A percentile compares a stretch with the other conserved stretches of the same genome.
phyloP scores from a whole-genome alignment of 2,113 vertebrate genomes.

The Alces alces region DNA sequence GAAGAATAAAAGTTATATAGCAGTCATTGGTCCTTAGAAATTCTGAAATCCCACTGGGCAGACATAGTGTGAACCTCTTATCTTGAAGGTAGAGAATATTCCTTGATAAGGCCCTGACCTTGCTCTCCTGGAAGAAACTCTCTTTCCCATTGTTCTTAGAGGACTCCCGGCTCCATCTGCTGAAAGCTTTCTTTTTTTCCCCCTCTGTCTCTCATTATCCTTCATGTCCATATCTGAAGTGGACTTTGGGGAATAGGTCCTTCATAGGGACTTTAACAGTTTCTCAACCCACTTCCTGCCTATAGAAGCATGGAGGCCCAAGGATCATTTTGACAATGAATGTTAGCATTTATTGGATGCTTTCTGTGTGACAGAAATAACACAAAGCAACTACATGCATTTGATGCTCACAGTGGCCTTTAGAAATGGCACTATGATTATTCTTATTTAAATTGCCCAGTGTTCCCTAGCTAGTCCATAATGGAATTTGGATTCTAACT shows the following conservation, averaged over 20 bases:
- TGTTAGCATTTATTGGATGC: not conserved
- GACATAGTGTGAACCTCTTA: not conserved
- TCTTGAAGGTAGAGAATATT: not conserved
- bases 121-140: not conserved
- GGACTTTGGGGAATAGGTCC: not conserved
- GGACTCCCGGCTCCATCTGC: not conserved
- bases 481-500: constrained; percentile 4
- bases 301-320: not conserved
- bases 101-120: not conserved
- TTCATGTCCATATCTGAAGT: not conserved
- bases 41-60: not conserved
- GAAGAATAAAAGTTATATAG: not conserved
- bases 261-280: not conserved
- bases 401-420: constrained; percentile 8
- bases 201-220: not conserved
- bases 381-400: not conserved
- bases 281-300: not conserved
- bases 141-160: not conserved
- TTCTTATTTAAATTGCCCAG: not conserved
- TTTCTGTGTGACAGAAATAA: constrained; percentile 32
- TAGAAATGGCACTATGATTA: not conserved
- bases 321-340: not conserved
- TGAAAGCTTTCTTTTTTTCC: not conserved
- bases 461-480: not conserved
- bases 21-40: not conserved